These are phyloP conservation scores for Aphaenogaster ashmeadi DNA, from an alignment of 1,140 invertebrate species.

Conservation along the genomic window DNA sequence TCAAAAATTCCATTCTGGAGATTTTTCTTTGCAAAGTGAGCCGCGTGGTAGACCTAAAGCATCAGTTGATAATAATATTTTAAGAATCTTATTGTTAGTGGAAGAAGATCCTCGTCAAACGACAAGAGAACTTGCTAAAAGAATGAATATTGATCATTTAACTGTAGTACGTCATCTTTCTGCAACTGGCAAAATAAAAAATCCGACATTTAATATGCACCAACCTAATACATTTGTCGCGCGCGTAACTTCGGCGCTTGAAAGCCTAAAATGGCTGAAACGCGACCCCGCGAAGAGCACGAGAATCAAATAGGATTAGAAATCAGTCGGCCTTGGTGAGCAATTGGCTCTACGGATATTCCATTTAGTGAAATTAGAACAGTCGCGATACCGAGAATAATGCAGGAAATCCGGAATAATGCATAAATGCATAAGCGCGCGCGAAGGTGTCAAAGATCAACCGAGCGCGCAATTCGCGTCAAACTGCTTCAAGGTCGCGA, in stretches of 20 bases:
- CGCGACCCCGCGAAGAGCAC: not conserved
- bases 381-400: constrained; percentile 8
- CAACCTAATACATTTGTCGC: not conserved
- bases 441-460: constrained; percentile 48
- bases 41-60: no score
- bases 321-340: not conserved
- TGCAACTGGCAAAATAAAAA: no score
- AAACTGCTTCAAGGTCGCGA: constrained; percentile 30
- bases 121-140: no score
- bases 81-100: no score
- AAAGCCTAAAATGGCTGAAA: not conserved
- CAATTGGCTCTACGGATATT: constrained; percentile 2
- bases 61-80: no score
- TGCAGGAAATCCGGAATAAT: constrained; percentile 29
- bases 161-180: no score
- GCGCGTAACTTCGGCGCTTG: not conserved
- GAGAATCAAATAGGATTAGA: constrained; percentile 16
- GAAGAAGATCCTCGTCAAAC: no score
- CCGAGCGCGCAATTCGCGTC: not conserved
- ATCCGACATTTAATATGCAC: no score
- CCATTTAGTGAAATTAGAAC: constrained; percentile 15
- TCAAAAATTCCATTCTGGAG: no score
- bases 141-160: no score
- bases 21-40: no score
- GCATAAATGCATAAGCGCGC: constrained; percentile 28